Evolutionary conservation across 2,113 vertebrate genomes (phyloP).

Genomic region (Sciurus niger): DNA sequence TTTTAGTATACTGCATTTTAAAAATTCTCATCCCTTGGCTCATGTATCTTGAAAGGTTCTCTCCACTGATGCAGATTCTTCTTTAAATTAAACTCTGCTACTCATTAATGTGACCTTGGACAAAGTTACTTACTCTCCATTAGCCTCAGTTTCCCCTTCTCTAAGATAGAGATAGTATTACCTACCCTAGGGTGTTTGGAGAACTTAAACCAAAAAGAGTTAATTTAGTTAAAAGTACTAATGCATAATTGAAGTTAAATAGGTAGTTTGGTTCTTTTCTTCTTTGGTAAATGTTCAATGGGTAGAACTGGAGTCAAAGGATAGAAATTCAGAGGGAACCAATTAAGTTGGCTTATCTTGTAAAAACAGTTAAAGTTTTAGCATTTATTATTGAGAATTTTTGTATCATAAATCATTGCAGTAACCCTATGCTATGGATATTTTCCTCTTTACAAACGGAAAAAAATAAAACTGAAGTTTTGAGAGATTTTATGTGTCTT

Average conservation of each 20-base stretch:
- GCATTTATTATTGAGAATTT: background rate
- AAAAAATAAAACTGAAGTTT: background rate
- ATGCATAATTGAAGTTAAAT: background rate
- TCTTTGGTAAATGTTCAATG: background rate
- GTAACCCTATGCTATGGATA: background rate
- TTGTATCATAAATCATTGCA: no score
- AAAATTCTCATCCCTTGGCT: constrained; percentile 23
- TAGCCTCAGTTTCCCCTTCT: background rate
- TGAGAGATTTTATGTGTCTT: background rate
- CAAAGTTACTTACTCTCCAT: background rate
- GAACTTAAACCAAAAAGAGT: background rate
- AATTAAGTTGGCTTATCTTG: background rate
- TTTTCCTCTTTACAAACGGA: background rate
- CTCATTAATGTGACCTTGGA: background rate
- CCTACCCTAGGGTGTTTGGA: background rate
- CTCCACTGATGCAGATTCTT: background rate
- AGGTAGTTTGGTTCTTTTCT: background rate
- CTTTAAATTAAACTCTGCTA: background rate
- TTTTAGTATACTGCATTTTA: background rate
- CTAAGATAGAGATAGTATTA: background rate
- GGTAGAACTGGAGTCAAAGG: background rate
- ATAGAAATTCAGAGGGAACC: background rate
- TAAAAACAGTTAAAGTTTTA: background rate
- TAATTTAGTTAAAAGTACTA: background rate
- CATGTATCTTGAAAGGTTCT: background rate